These are phyloP conservation scores for Napeogenes sylphis DNA, from an alignment of 2,888 invertebrate genomes.

Conservation along the genomic window DNA sequence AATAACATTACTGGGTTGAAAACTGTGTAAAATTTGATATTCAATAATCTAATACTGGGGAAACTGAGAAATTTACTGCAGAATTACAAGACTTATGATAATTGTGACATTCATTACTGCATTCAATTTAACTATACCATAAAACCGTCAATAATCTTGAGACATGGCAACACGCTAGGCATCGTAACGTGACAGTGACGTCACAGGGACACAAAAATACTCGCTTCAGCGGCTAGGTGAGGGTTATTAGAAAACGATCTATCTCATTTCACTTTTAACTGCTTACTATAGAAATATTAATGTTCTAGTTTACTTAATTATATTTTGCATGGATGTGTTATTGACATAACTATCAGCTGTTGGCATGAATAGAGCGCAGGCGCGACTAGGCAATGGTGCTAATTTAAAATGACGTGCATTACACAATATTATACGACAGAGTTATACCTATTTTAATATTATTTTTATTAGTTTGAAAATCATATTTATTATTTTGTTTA, in stretches of 20 bases:
- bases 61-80: too few species aligned
- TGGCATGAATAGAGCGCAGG: constrained; percentile 40
- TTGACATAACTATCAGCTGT: constrained; percentile 60
- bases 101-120: too few species aligned
- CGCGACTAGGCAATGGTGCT: constrained; percentile 38
- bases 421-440: neutral
- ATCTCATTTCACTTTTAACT: constrained; percentile 6
- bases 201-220: constrained; percentile 74
- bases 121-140: neutral
- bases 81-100: too few species aligned
- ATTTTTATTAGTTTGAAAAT: too few species aligned
- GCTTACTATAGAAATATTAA: neutral
- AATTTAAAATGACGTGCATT: constrained; percentile 45
- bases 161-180: constrained; percentile 48
- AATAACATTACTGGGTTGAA: too few species aligned
- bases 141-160: constrained; percentile 20
- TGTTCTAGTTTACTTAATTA: neutral
- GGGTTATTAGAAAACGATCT: constrained; percentile 47
- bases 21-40: too few species aligned
- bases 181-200: constrained; percentile 62
- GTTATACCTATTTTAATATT: too few species aligned
- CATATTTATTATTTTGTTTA: too few species aligned
- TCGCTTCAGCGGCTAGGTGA: constrained; percentile 70
- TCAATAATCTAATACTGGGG: too few species aligned
- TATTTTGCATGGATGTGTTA: constrained; percentile 32